A percentile compares a stretch with the other conserved stretches of the same genome.
These are phyloP conservation scores for Carcina quercana DNA, from an alignment of 2,888 invertebrate species.

Conservation along the genomic window DNA sequence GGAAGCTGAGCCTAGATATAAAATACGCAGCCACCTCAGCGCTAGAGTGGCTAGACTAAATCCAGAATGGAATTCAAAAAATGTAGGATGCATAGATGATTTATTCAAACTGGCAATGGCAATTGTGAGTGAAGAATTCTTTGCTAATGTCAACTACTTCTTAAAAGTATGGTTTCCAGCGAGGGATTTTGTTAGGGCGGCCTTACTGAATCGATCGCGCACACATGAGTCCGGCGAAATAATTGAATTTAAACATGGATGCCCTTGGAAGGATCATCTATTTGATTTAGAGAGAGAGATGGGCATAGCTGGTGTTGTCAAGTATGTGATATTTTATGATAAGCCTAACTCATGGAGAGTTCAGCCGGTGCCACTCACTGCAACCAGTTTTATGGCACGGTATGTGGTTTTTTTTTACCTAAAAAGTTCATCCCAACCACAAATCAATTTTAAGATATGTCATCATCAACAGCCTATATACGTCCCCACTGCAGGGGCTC, in stretches of 20 bases:
- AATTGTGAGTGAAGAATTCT: constrained; percentile 87
- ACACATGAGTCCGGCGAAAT: constrained; percentile 88
- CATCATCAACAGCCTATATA: too few species aligned
- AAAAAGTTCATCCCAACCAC: too few species aligned
- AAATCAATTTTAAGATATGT: too few species aligned
- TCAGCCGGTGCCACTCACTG: constrained; percentile 84
- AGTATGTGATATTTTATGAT: constrained; percentile 84
- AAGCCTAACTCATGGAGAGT: constrained; percentile 83
- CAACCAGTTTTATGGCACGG: constrained; percentile 82
- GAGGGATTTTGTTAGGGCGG: constrained; percentile 81
- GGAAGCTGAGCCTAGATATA: constrained; percentile 82
- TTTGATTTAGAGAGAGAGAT: constrained; percentile 85
- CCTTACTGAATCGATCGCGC: constrained; percentile 79
- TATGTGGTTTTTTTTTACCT: too few species aligned
- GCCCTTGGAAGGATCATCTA: constrained; percentile 96
- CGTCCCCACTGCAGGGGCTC: too few species aligned
- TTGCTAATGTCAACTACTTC: constrained; percentile 76
- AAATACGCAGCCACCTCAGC: constrained; percentile 86
- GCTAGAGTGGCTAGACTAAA: constrained; percentile 85
- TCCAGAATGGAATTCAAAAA: constrained; percentile 85
- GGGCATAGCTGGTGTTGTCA: constrained; percentile 75
- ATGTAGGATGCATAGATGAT: constrained; percentile 67
- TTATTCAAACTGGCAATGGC: constrained; percentile 86
- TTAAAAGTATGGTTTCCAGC: constrained; percentile 91
- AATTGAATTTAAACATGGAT: constrained; percentile 79